Base-by-base conservation (phyloP, 2,888 invertebrate genomes). In the Poecilobothrus nobilitatus region DNA sequence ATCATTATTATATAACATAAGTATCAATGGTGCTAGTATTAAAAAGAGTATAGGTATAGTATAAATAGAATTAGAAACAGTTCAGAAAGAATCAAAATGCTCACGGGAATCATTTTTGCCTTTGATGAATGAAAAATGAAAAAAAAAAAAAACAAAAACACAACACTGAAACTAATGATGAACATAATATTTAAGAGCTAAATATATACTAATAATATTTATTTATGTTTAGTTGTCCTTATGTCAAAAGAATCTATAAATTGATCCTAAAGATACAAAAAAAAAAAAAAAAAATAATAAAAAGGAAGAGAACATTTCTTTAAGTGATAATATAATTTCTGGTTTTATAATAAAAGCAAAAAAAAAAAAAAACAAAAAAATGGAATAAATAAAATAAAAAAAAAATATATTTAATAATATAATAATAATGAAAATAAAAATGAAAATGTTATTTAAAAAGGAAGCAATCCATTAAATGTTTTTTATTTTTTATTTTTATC, bases 321-420 rank as follows among this genome's bases (percentile, higher is more conserved):
- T 53, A 53, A 53, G 53, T 53, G 53, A 53, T 53, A 53, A 53
- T 53, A 53, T 53, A 53, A 53, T 53, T 53, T 53, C 53, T 53
- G 53, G 53, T 53, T 53, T 44, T 18, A 18, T 53, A 18, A 6
- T 53, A 53, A 18, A 44, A 44, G 12, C 9, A 44, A 12, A 12
- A 53, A 53, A 53, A 12, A 53, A 53, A 12, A 18, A 53, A 53
- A 53, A 12, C 7, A 53, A 53, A 4, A 53, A 18, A 18, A 53
- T 53, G n/a, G 15, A 12, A 53, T 12, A 12, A 53, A 53, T 37
- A 37, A 37, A 27, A 27, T 27, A 27, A 27, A 27, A 27, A 27
- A 27, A 27, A 27, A 27, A 27, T 27, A 27, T 27, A 37, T 10
- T 10, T 37, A 37, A 53, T 53, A 53, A 53, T 18, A 18, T 18